Evolutionary conservation across 2,888 invertebrate species (phyloP).

Genomic region (Amiota communis): DNA sequence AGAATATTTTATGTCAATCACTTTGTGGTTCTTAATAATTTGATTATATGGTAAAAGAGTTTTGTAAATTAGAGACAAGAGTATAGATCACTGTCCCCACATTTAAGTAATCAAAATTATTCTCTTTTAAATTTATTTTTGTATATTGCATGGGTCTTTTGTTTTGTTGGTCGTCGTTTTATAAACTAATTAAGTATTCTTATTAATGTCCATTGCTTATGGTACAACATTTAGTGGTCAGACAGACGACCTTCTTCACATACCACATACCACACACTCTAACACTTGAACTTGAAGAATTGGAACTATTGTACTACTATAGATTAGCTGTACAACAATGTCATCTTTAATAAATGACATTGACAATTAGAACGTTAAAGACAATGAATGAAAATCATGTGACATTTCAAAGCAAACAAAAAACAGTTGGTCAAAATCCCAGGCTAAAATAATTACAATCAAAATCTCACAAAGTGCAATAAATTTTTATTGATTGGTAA

Average conservation of each 20-base stretch:
- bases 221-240: neutral
- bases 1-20: too few species aligned
- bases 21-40: too few species aligned
- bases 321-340: too few species aligned
- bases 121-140: too few species aligned
- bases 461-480: conserved; percentile 24
- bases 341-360: neutral
- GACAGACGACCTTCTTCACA: neutral
- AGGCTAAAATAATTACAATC: conserved; percentile 58
- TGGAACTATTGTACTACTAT: neutral
- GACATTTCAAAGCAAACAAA: conserved; percentile 36
- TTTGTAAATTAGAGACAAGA: too few species aligned
- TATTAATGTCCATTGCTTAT: too few species aligned
- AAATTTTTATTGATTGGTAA: conserved; percentile 57
- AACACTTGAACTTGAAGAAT: neutral
- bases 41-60: too few species aligned
- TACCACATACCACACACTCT: conserved; percentile 6
- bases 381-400: neutral
- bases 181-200: too few species aligned
- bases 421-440: conserved; percentile 62
- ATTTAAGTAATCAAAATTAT: too few species aligned
- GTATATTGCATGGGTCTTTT: too few species aligned
- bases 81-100: too few species aligned
- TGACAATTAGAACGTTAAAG: conserved; percentile 33
- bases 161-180: too few species aligned